A percentile compares a stretch with the other conserved stretches of the same genome.
phyloP scores from a whole-genome alignment of 2,888 invertebrate species.

The Pseudococcus longispinus region DNA sequence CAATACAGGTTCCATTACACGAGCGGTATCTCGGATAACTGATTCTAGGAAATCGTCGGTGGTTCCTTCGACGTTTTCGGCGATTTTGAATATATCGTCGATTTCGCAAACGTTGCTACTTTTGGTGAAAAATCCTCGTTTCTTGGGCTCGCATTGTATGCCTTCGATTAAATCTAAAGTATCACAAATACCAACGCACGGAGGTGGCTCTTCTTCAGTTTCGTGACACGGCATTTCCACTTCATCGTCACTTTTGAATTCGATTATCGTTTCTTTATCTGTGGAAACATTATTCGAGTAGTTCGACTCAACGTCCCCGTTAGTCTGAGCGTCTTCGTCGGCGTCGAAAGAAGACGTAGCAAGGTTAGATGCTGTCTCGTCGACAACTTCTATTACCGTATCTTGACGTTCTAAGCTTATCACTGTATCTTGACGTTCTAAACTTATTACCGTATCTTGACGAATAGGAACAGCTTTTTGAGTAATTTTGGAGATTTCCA shows the following conservation, averaged over 20 bases:
- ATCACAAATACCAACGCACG: conserved; percentile 47
- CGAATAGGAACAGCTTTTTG: background rate
- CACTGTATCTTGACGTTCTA: conserved; percentile 30
- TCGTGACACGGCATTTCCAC: conserved; percentile 12
- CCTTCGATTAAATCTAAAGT: conserved; percentile 48
- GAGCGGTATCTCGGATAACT: background rate
- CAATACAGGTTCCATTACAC: background rate
- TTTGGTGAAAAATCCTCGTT: background rate
- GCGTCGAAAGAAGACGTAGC: background rate
- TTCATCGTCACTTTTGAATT: conserved; percentile 47
- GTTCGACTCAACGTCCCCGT: conserved; percentile 11
- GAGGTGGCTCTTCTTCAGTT: background rate
- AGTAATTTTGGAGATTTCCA: background rate
- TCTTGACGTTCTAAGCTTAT: conserved; percentile 29
- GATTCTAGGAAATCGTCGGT: conserved; percentile 5
- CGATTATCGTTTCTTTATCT: conserved; percentile 44
- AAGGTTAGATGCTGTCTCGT: background rate
- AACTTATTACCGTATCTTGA: background rate
- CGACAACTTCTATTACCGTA: conserved; percentile 1
- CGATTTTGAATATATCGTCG: conserved; percentile 47
- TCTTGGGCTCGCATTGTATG: background rate
- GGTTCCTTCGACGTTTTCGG: conserved; percentile 7
- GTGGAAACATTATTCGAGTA: conserved; percentile 35
- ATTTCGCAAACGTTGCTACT: conserved; percentile 45
- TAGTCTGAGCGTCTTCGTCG: background rate